A percentile compares a stretch with the other conserved stretches of the same genome.
These are phyloP conservation scores for Galago senegalensis DNA, from an alignment of 2,797 vertebrate genomes.

Conservation along the genomic window DNA sequence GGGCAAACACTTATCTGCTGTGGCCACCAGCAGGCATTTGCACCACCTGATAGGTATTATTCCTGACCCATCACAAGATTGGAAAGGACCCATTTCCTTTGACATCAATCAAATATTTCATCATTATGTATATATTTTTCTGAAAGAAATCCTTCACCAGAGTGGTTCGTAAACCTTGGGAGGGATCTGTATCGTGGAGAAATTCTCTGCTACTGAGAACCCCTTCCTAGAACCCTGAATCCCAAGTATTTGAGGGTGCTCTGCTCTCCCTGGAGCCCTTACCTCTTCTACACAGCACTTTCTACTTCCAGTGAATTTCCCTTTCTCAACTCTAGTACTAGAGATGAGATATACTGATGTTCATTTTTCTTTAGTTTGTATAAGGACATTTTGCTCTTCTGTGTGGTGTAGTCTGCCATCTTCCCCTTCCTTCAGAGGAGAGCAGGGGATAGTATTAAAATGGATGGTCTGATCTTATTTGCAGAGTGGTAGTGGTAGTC, in stretches of 20 bases:
- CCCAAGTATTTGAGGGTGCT: background rate
- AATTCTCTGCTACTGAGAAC: background rate
- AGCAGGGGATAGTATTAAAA: background rate
- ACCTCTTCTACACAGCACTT: background rate
- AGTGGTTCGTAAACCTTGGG: background rate
- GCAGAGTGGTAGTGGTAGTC: no score
- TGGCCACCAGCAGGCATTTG: no score
- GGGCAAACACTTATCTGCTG: background rate
- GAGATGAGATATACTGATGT: background rate
- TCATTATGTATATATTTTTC: background rate
- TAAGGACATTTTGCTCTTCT: background rate
- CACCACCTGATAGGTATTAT: background rate
- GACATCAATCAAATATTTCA: background rate
- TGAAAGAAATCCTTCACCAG: background rate
- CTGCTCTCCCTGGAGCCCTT: background rate
- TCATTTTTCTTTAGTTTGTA: background rate
- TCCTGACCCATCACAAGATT: background rate
- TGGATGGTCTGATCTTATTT: background rate
- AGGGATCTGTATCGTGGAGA: background rate
- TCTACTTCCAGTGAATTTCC: background rate
- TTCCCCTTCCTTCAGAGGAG: background rate
- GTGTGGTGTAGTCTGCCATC: no score
- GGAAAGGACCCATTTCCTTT: background rate
- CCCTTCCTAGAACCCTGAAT: background rate
- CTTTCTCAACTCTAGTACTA: background rate